These are phyloP conservation scores for Melanophora roralis DNA, from an alignment of 2,888 invertebrate species.

Conservation along the genomic window DNA sequence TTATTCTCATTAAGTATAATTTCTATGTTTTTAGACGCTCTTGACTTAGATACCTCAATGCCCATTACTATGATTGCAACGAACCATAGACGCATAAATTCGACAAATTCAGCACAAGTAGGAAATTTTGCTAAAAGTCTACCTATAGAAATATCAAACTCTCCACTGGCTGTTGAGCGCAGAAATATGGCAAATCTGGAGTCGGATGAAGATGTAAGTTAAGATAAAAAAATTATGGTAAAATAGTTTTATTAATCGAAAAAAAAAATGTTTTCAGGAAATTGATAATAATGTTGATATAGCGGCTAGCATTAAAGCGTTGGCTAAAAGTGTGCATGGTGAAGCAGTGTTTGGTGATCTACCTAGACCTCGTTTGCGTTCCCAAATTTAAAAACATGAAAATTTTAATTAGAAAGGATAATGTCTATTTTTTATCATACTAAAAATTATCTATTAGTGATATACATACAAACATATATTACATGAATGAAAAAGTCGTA, in stretches of 20 bases:
- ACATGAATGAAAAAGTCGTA: too few relatives aligned
- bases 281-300: constrained; percentile 86
- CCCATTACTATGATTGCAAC: constrained; percentile 69
- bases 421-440: constrained; percentile 11
- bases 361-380: constrained; percentile 90
- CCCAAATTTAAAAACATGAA: constrained; percentile 82
- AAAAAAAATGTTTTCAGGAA: constrained; percentile 68
- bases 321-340: constrained; percentile 92
- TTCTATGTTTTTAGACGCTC: constrained; percentile 69
- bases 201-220: constrained; percentile 72
- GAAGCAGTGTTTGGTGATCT: constrained; percentile 92
- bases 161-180: constrained; percentile 69
- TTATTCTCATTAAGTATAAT: background rate
- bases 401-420: too few relatives aligned
- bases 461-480: too few relatives aligned
- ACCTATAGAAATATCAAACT: constrained; percentile 85
- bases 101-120: constrained; percentile 62
- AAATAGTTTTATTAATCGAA: too few relatives aligned
- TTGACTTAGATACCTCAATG: constrained; percentile 74
- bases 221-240: background rate
- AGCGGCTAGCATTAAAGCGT: constrained; percentile 93
- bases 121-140: constrained; percentile 83
- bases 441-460: too few relatives aligned
- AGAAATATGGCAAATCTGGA: constrained; percentile 63
- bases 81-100: constrained; percentile 42